Evolutionary conservation across 2,797 vertebrate species (phyloP).

Genomic region (Fistularia tabacaria): DNA sequence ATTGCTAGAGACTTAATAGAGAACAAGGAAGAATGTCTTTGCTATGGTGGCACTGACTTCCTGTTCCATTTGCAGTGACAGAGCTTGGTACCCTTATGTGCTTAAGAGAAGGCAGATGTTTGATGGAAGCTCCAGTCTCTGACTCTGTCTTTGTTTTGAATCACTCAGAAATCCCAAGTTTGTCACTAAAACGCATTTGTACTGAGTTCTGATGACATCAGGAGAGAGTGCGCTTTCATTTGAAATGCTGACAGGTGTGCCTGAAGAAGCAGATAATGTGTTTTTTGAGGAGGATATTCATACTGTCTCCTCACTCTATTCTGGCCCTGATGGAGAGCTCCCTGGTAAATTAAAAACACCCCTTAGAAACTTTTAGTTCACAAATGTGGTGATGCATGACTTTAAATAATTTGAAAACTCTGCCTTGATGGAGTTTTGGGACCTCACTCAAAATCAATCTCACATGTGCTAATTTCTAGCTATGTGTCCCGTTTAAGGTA

Average conservation of each 20-base stretch:
- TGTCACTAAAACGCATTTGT: conserved; percentile 44
- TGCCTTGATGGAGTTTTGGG: conserved; percentile 7
- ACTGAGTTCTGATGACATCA: conserved; percentile 47
- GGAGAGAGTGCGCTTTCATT: conserved; percentile 50
- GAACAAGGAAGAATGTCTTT: conserved; percentile 32
- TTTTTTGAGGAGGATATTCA: conserved; percentile 49
- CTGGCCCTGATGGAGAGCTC: conserved; percentile 49
- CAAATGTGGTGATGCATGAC: conserved; percentile 8
- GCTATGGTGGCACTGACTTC: conserved; percentile 19
- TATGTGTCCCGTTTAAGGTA: neutral
- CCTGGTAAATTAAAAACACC: conserved; percentile 40
- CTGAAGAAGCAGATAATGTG: conserved; percentile 56
- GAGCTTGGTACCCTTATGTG: conserved; percentile 38
- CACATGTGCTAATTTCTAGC: neutral
- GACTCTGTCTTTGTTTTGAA: conserved; percentile 43
- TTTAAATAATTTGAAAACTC: conserved; percentile 25
- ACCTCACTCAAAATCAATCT: neutral
- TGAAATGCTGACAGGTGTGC: conserved; percentile 63
- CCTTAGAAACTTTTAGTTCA: conserved; percentile 29
- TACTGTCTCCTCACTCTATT: conserved; percentile 52
- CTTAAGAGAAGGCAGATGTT: conserved; percentile 49
- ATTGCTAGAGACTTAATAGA: conserved; percentile 36
- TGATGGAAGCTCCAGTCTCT: conserved; percentile 30
- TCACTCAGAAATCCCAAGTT: conserved; percentile 47
- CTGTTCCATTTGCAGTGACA: conserved; percentile 38